Conservation (phyloP, 2,797 vertebrate genomes). For the Coregonus suidteri region DNA sequence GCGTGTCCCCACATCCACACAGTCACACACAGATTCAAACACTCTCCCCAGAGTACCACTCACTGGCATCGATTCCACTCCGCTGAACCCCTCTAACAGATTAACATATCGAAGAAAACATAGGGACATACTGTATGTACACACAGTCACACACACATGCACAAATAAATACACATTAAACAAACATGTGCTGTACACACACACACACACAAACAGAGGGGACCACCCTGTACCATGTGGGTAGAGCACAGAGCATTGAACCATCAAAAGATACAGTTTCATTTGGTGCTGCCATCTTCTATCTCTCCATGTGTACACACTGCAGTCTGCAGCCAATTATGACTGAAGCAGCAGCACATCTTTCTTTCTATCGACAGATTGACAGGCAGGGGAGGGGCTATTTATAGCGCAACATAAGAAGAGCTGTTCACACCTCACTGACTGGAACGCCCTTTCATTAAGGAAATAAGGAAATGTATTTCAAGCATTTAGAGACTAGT, state of each 20-base stretch:
- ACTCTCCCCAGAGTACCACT: not conserved
- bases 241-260: conserved; percentile 16
- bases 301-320: not conserved
- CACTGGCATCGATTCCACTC: conserved; percentile 22
- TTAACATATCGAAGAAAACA: conserved; percentile 32
- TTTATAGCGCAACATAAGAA: conserved; percentile 69
- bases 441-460: conserved; percentile 74
- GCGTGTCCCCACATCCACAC: not conserved
- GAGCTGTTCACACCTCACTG: conserved; percentile 68
- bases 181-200: conserved; percentile 7
- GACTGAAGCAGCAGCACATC: conserved; percentile 44
- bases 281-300: conserved; percentile 40
- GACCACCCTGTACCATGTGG: not conserved
- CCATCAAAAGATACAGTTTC: conserved; percentile 33
- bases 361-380: conserved; percentile 43
- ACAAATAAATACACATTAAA: not conserved
- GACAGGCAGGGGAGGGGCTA: conserved; percentile 50
- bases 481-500: conserved; percentile 41
- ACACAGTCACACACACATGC: not conserved
- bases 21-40: conserved; percentile 6
- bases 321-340: conserved; percentile 46
- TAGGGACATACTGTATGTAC: not conserved
- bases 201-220: not conserved
- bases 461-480: conserved; percentile 71
- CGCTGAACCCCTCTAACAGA: conserved; percentile 34